A percentile compares a stretch with the other conserved stretches of the same genome.
Conservation (phyloP, 2,113 vertebrate species). For the Crotalus tigris region DNA sequence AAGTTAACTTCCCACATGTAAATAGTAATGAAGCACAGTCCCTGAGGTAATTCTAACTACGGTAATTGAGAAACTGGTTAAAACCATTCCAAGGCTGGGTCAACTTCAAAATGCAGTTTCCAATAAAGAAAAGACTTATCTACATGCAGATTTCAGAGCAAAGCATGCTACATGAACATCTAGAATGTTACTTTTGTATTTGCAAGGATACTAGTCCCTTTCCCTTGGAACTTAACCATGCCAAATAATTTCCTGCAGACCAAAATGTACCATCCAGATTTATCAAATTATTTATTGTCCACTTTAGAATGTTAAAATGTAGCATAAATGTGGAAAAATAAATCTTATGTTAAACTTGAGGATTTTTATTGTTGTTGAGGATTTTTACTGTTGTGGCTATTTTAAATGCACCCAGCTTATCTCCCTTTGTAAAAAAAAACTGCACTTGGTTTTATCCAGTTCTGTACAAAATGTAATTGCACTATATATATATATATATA, state of each 20-base stretch:
- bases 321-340: not conserved
- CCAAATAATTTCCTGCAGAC: not conserved
- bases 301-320: not conserved
- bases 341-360: not conserved
- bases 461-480: not conserved
- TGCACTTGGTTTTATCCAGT: not conserved
- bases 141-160: not conserved
- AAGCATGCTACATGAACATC: not conserved
- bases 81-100: not conserved
- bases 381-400: not conserved
- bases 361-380: not conserved
- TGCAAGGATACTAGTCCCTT: not conserved
- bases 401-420: not conserved
- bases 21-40: not conserved
- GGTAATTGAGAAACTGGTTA: not conserved
- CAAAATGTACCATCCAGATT: not conserved
- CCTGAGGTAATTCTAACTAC: not conserved
- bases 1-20: not conserved
- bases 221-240: not conserved
- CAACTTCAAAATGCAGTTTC: not conserved
- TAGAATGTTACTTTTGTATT: not conserved
- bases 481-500: not conserved
- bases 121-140: not conserved
- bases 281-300: not conserved
- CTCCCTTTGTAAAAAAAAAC: not conserved